Base-by-base conservation (phyloP, 1,140 invertebrate genomes). In the Drosophila grimshawi region DNA sequence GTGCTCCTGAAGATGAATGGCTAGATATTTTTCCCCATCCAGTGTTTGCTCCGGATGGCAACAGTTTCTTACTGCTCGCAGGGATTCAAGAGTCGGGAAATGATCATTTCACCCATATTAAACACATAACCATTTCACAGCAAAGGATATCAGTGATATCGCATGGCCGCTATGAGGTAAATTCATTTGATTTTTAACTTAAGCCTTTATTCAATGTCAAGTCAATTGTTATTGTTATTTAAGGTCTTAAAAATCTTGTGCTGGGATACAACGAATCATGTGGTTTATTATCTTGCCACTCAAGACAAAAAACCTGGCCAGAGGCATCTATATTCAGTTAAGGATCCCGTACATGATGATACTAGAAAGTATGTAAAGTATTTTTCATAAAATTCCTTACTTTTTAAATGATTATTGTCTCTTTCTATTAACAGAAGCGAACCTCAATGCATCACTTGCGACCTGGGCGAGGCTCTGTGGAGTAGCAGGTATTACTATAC, bases 71-170 rank as follows among this genome's bases (percentile, higher is more conserved):
- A 53, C 93, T 97, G 56, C 94, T 97, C 46, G 95, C 97, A 1
- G 95, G 96, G 19, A 95, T 97, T 29, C 96, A 96, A 81, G 97
- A 98, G 86, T 96, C 95, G 6, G 95, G 94, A 4, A 94, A 95
- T 46, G 96, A 97, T 81, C 95, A 96, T 86, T 98, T 96, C 93
- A 97, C 96, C 33, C 97, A 98, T 93, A 97, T 98, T 85, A 97
- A 97, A 80, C 96, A 97, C 90, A 94, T 97, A 29, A 97, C 96
- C 43, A 94, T 96, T 41, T 94, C 95, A n/a, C 95, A 97, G 85
- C 95, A 96, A 90, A 94, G 96, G 80, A 97, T 97, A 90, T 95
- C 96, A 2, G 96, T 97, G 4, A 94, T 98, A 8, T 98, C 97
- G 29, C 96, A 97, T 86, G 97, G 97, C 4, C 95, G 95, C 71